These are phyloP conservation scores for Hydropsyche betteni DNA, from an alignment of 2,888 invertebrate genomes.

Conservation along the genomic window DNA sequence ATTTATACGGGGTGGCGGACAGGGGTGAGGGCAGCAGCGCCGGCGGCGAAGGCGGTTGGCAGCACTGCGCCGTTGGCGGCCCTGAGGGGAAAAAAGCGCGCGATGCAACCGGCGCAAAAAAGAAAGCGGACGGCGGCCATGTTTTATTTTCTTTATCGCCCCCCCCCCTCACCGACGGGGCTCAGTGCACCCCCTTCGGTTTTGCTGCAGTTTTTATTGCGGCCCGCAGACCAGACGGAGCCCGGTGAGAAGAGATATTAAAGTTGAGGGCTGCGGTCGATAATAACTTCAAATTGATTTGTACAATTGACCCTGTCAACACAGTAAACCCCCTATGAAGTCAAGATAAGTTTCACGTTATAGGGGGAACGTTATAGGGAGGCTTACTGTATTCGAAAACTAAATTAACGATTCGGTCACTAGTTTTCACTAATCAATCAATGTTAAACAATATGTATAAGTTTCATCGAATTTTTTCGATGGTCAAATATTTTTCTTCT, in stretches of 20 bases:
- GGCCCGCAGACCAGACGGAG: slow-evolving; percentile 51
- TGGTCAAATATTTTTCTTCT: too few species aligned
- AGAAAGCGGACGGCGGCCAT: slow-evolving; percentile 51
- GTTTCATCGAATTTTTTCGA: too few species aligned
- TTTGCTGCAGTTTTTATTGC: slow-evolving; percentile 51
- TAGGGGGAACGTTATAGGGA: too few species aligned
- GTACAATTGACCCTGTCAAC: too few species aligned
- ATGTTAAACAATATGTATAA: too few species aligned
- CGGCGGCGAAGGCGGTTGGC: slow-evolving; percentile 29
- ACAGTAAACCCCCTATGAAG: too few species aligned
- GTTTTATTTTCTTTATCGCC: slow-evolving; percentile 52
- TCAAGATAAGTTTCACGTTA: too few species aligned
- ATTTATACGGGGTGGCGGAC: slow-evolving; percentile 45
- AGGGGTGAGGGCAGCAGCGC: slow-evolving; percentile 30
- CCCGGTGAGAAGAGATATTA: slow-evolving; percentile 41
- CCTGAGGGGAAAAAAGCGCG: slow-evolving; percentile 48
- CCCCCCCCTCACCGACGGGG: slow-evolving; percentile 12
- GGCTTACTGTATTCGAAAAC: too few species aligned
- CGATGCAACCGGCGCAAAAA: slow-evolving; percentile 47
- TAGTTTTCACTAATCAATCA: too few species aligned
- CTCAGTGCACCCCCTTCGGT: not conserved
- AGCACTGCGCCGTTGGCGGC: slow-evolving; percentile 36
- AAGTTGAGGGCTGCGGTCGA: slow-evolving; percentile 27
- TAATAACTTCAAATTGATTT: too few species aligned
- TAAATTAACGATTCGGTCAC: too few species aligned